phyloP scores from a whole-genome alignment of 2,113 vertebrate species.

The Carassius auratus region DNA sequence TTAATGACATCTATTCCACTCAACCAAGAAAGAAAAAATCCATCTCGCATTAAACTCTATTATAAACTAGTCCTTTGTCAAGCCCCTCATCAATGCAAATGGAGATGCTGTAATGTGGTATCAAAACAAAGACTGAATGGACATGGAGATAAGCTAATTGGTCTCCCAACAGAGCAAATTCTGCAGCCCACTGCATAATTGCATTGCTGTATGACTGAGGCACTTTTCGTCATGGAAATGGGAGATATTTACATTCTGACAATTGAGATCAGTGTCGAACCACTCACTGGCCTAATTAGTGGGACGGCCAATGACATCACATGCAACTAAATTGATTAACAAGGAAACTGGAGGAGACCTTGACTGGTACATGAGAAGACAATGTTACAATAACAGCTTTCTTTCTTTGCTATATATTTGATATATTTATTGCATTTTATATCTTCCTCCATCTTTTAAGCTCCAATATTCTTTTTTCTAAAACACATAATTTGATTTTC shows the following conservation, averaged over 20 bases:
- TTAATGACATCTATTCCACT: slow-evolving; percentile 62
- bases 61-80: slow-evolving; percentile 39
- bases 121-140: slow-evolving; percentile 60
- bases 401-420: not conserved
- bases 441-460: not conserved
- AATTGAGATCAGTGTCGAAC: slow-evolving; percentile 44
- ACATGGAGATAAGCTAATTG: slow-evolving; percentile 67
- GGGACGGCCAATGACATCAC: slow-evolving; percentile 24
- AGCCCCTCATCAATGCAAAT: slow-evolving; percentile 46
- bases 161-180: slow-evolving; percentile 32
- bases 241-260: slow-evolving; percentile 37
- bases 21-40: slow-evolving; percentile 41
- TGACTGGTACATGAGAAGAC: not conserved
- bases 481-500: not conserved
- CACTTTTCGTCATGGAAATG: slow-evolving; percentile 23
- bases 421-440: not conserved
- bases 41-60: slow-evolving; percentile 51
- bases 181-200: slow-evolving; percentile 34
- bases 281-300: slow-evolving; percentile 27
- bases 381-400: not conserved
- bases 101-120: slow-evolving; percentile 51
- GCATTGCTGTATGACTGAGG: slow-evolving; percentile 14
- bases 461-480: not conserved
- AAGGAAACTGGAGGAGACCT: slow-evolving; percentile 55
- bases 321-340: slow-evolving; percentile 24